A percentile compares a stretch with the other conserved stretches of the same genome.
These are phyloP conservation scores for Diachrysia chrysitis DNA, from an alignment of 2,888 invertebrate genomes.

Conservation along the genomic window DNA sequence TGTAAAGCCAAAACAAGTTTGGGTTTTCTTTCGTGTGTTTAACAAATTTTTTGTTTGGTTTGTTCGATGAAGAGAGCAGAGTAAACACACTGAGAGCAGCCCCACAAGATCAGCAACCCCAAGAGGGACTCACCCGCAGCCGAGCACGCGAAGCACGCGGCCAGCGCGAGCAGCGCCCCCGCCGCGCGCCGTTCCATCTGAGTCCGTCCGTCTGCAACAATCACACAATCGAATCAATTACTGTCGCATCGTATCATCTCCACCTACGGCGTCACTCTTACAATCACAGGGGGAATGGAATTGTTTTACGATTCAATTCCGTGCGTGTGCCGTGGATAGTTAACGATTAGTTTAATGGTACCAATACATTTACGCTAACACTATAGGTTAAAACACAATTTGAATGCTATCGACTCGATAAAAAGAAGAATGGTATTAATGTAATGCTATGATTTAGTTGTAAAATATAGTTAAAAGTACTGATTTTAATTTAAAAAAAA, in stretches of 20 bases:
- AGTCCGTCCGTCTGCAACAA: slow-evolving; percentile 85
- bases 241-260: slow-evolving; percentile 38
- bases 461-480: no score
- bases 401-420: background rate
- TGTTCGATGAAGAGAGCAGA: slow-evolving; percentile 7
- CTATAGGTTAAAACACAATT: background rate
- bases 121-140: slow-evolving; percentile 76
- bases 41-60: slow-evolving; percentile 8
- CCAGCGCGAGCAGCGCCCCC: slow-evolving; percentile 88
- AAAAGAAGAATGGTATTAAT: no score
- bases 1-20: background rate
- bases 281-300: slow-evolving; percentile 19
- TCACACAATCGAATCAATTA: slow-evolving; percentile 71
- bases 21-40: background rate
- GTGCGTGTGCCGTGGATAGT: slow-evolving; percentile 7
- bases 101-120: slow-evolving; percentile 14
- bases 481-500: no score
- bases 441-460: no score
- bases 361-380: background rate
- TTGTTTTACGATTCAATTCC: slow-evolving; percentile 28
- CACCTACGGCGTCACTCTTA: slow-evolving; percentile 23
- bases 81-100: slow-evolving; percentile 13
- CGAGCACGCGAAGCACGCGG: slow-evolving; percentile 85
- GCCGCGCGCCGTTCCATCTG: slow-evolving; percentile 88
- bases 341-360: background rate